Evolutionary conservation across 2,888 invertebrate species (phyloP).

Genomic region (Cheilosia urbana): DNA sequence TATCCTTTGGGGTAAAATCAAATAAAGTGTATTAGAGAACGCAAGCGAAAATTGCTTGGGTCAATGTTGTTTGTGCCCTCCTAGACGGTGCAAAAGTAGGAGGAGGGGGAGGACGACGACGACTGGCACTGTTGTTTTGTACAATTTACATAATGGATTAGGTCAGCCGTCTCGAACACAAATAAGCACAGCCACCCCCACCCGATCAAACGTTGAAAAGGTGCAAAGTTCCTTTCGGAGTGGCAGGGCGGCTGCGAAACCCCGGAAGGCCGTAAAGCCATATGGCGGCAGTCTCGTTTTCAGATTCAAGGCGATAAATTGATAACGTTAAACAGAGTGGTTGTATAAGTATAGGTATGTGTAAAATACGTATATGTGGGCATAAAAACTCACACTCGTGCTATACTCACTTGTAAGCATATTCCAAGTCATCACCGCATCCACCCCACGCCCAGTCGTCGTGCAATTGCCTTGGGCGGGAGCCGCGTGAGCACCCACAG

Average conservation of each 20-base stretch:
- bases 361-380: slow-evolving; percentile 33
- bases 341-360: background rate
- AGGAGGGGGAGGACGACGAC: background rate
- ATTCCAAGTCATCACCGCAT: slow-evolving; percentile 98
- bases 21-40: slow-evolving; percentile 74
- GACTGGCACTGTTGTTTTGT: slow-evolving; percentile 61
- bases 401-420: slow-evolving; percentile 93
- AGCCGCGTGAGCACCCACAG: slow-evolving; percentile 94
- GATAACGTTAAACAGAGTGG: slow-evolving; percentile 52
- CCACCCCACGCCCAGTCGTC: slow-evolving; percentile 99
- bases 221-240: slow-evolving; percentile 69
- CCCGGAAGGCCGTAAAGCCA: slow-evolving; percentile 67
- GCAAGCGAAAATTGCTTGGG: slow-evolving; percentile 74
- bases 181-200: slow-evolving; percentile 32
- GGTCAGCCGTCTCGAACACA: slow-evolving; percentile 70
- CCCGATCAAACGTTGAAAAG: slow-evolving; percentile 57
- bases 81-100: slow-evolving; percentile 43
- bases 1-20: slow-evolving; percentile 71
- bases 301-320: slow-evolving; percentile 67
- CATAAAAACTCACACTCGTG: slow-evolving; percentile 32
- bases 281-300: slow-evolving; percentile 63
- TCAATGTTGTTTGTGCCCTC: slow-evolving; percentile 70
- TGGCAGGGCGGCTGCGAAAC: slow-evolving; percentile 36
- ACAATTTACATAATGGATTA: slow-evolving; percentile 76
- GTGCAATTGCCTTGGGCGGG: slow-evolving; percentile 92